Evolutionary conservation across 2,888 invertebrate species (phyloP), one percentile per base, ranked within the genome.

Genomic region (Megalurothrips usitatus): DNA sequence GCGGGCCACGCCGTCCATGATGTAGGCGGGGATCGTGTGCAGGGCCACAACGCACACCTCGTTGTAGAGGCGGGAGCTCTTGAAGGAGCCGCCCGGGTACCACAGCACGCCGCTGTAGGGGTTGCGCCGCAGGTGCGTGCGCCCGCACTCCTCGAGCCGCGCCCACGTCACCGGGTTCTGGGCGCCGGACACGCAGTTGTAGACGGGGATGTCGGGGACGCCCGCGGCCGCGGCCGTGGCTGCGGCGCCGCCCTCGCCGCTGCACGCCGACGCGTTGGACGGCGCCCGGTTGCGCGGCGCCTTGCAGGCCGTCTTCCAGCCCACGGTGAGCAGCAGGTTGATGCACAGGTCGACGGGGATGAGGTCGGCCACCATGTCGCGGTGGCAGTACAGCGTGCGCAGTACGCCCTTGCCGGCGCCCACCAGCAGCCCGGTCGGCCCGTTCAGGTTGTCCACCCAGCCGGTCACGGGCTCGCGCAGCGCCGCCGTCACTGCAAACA

Each of bases 391-490:
- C 84, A 90, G 85, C 12, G 89, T 88, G 49, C 90, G 86, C 81
- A 90, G 85, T 81, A 90, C 86, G 11, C 90, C 90, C 83, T 85
- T 90, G 28, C 90, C 89, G 14, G 87, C 85, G 0, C 87, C 86
- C 9, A 85, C 86, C 80, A 88, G 84, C 85, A 89, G 86, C 83
- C 96, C 96, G 1, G 96, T 96, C 0, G 96, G 95, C 0, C 97
- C 97, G 85, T 97, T 96, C 80, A 95, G 88, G 84, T 95, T 96
- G 87, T 97, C 96, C 81, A 97, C 92, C 96, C 96, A 97, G 12
- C 97, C 97, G 0, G 93, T 92, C 82, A 92, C 87, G 0, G 96
- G 96, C 85, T 95, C 94, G 83, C 91, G 91, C 86, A 89, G 90
- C 0, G 94, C 91, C 8, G 96, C 95, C 0, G 93, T 92, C 68